A percentile compares a stretch with the other conserved stretches of the same genome.
Conservation (phyloP, 2,113 vertebrate species). For the Meriones unguiculatus region DNA sequence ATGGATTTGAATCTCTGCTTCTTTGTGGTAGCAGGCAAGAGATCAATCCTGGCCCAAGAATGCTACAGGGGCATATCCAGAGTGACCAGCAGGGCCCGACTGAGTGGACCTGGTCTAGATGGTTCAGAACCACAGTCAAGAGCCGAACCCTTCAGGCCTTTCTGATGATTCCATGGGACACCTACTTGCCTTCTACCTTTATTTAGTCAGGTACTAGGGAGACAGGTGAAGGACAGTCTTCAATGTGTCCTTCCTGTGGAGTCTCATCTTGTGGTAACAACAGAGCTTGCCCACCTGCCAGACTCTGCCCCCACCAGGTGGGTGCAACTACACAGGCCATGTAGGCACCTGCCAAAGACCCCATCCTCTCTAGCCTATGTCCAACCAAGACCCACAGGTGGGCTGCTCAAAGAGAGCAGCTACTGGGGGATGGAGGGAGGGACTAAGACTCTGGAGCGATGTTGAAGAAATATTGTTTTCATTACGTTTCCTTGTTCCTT, state of each 20-base stretch:
- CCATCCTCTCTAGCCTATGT: background rate
- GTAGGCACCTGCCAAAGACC: background rate
- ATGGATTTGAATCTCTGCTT: background rate
- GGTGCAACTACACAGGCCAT: no score
- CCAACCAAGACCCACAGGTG: background rate
- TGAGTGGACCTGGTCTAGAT: background rate
- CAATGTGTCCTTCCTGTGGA: background rate
- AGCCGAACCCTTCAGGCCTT: background rate
- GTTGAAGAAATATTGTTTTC: background rate
- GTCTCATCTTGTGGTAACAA: background rate
- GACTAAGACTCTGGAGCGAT: background rate
- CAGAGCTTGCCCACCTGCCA: no score
- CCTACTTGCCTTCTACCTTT: background rate
- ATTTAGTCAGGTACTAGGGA: background rate
- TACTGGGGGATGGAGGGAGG: no score
- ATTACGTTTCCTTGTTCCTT: background rate
- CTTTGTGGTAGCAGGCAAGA: background rate
- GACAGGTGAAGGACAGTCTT: background rate
- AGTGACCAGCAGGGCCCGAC: background rate
- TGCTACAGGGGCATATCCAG: background rate
- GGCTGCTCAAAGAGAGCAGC: background rate
- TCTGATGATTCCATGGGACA: background rate
- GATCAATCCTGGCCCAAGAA: background rate
- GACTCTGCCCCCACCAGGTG: background rate
- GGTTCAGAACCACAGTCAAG: background rate